A percentile compares a stretch with the other conserved stretches of the same genome.
phyloP scores from a whole-genome alignment of 2,797 vertebrate species.

The Enteromius radiatus region DNA sequence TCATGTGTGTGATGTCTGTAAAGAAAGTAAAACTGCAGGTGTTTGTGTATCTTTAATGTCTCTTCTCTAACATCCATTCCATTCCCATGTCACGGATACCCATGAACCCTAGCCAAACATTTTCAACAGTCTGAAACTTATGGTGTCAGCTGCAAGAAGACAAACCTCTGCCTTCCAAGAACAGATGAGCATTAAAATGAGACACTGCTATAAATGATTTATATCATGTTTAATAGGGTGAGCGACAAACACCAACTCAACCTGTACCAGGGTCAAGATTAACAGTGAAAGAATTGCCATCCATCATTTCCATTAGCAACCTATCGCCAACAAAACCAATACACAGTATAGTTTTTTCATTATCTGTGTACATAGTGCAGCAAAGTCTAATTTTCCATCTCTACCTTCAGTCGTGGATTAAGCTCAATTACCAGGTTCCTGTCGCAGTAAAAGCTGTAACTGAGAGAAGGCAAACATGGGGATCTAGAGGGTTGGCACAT shows the following conservation, averaged over 20 bases:
- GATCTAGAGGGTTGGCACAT: constrained; percentile 29
- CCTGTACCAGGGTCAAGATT: not conserved
- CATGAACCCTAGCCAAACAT: constrained; percentile 55
- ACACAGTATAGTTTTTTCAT: not conserved
- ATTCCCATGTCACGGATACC: constrained; percentile 45
- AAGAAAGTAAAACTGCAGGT: constrained; percentile 50
- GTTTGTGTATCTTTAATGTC: constrained; percentile 55
- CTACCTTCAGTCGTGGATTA: constrained; percentile 50
- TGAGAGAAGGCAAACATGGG: constrained; percentile 60
- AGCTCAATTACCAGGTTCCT: constrained; percentile 59
- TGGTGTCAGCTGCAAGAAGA: constrained; percentile 36
- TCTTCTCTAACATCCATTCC: constrained; percentile 37
- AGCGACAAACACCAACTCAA: not conserved
- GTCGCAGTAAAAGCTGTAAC: constrained; percentile 42
- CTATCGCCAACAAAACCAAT: not conserved
- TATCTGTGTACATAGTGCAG: constrained; percentile 30
- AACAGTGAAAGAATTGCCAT: not conserved
- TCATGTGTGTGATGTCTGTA: not conserved
- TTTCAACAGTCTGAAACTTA: constrained; percentile 56
- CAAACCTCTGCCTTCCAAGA: constrained; percentile 43
- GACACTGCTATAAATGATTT: constrained; percentile 22
- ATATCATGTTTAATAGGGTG: not conserved
- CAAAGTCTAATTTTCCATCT: constrained; percentile 9
- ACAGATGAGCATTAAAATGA: constrained; percentile 15
- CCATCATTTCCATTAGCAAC: not conserved